Percentiles rank a stretch among this genome's conserved stretches.
phyloP scores from a whole-genome alignment of 1,140 invertebrate species.

The Steinernema khuongi region DNA sequence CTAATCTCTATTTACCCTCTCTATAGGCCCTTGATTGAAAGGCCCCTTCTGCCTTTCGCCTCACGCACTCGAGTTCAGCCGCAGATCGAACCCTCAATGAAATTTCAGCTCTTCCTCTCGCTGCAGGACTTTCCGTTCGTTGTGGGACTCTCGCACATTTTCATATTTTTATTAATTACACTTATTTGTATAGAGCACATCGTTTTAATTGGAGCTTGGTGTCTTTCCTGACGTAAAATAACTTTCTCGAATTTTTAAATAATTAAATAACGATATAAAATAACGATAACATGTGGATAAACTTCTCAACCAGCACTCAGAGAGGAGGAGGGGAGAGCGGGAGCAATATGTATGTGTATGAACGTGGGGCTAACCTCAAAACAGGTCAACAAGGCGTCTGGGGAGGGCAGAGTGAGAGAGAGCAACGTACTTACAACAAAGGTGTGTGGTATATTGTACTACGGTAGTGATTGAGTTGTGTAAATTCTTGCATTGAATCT shows the following conservation, averaged over 20 bases:
- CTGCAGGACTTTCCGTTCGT: too few relatives aligned
- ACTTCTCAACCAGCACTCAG: conserved; percentile 10
- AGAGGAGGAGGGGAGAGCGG: not conserved
- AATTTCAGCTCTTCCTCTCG: too few relatives aligned
- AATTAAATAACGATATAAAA: not conserved
- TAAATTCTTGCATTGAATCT: not conserved
- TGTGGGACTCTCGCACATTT: too few relatives aligned
- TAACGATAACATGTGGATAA: conserved; percentile 2
- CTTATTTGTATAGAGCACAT: not conserved
- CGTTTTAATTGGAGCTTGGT: not conserved
- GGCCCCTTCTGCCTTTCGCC: too few relatives aligned
- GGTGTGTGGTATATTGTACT: not conserved
- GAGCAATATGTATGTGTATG: not conserved
- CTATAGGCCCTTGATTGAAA: too few relatives aligned
- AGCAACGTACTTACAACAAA: not conserved
- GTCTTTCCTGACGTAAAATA: not conserved
- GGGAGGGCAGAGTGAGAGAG: not conserved
- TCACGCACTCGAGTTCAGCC: too few relatives aligned
- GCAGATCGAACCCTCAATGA: too few relatives aligned
- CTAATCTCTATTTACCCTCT: too few relatives aligned
- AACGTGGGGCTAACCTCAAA: too few relatives aligned
- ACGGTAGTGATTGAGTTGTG: conserved; percentile 16
- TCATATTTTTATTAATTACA: not conserved
- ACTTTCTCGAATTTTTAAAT: not conserved
- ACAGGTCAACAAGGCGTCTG: not conserved